These are phyloP conservation scores for Leptodactylus fuscus DNA, from an alignment of 2,113 vertebrate species.

Conservation along the genomic window DNA sequence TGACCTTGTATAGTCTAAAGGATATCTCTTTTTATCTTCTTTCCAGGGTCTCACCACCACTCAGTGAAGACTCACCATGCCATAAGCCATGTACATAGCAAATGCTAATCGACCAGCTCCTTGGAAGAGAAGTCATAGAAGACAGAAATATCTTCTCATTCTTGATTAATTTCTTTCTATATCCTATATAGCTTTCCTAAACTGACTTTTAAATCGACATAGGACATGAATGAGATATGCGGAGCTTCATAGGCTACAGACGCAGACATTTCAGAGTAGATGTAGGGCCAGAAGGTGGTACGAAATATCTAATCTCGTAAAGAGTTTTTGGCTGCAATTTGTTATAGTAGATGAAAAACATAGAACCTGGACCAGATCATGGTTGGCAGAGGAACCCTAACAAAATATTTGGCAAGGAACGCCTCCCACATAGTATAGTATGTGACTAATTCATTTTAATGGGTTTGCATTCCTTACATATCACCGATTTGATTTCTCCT, in stretches of 20 bases:
- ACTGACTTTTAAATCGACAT: background rate
- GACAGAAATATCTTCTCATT: background rate
- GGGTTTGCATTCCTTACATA: no score
- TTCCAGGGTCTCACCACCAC: constrained; percentile 37
- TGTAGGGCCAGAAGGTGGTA: no score
- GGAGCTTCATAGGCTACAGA: background rate
- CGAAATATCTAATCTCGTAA: background rate
- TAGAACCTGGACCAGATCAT: background rate
- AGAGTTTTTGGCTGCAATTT: background rate
- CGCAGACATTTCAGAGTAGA: no score
- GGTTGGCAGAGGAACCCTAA: background rate
- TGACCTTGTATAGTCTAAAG: background rate
- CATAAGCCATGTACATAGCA: background rate
- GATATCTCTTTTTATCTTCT: background rate
- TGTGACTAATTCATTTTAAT: no score
- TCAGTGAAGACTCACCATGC: background rate
- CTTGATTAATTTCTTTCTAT: background rate
- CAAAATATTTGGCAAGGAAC: background rate
- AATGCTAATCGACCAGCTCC: background rate
- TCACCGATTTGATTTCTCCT: no score
- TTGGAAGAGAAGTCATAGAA: background rate
- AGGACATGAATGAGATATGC: background rate
- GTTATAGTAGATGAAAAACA: background rate
- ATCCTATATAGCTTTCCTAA: background rate
- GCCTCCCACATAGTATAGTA: no score